Base-by-base conservation (phyloP, 2,888 invertebrate species). In the Slavum lentiscoides region DNA sequence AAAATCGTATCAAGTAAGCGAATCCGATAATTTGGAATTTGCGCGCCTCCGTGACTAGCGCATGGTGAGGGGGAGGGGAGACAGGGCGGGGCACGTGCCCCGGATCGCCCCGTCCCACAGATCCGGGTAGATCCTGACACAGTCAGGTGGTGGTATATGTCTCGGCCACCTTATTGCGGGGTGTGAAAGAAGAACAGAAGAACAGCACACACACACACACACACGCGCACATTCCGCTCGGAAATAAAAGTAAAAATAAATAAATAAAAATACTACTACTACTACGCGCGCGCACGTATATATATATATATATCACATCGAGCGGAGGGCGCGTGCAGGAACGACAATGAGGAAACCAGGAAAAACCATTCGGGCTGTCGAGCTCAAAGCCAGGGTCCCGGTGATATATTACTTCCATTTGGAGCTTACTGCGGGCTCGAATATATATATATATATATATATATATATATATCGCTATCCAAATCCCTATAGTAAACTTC, bases 361-460 rank as follows among this genome's bases (percentile, higher is more conserved):
- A 83, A 83, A 83, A 84, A 82, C 85, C 85, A 86, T 86, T 86
- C 85, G 85, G 84, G 84, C 85, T 86, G 86, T 86, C 86, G 85
- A 84, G 84, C 84, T 84, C 86, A 85, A 85, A 84, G 85, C 85
- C 85, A 85, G 85, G 85, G 80, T 84, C 83, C 84, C 84, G 83
- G 84, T 86, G 85, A 86, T 85, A 85, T 85, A 86, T 86, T 85
- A 86, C 85, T 85, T 86, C 85, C 85, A 85, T 85, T 85, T 84
- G 84, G 83, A 84, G 83, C 80, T 80, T 80, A 80, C 83, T 83
- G 74, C 82, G 67, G 39, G 21, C 67, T 49, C 49, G 49, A 11
- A 13, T 15, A 49, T 49, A 49, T 23, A 59, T 21, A 21, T 21
- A 21, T 61, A 23, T 39, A 70, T 1, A 21, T 59, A 59, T 21